These are phyloP conservation scores for Drosophila prostipennis DNA, from an alignment of 2,888 invertebrate species.

Conservation along the genomic window DNA sequence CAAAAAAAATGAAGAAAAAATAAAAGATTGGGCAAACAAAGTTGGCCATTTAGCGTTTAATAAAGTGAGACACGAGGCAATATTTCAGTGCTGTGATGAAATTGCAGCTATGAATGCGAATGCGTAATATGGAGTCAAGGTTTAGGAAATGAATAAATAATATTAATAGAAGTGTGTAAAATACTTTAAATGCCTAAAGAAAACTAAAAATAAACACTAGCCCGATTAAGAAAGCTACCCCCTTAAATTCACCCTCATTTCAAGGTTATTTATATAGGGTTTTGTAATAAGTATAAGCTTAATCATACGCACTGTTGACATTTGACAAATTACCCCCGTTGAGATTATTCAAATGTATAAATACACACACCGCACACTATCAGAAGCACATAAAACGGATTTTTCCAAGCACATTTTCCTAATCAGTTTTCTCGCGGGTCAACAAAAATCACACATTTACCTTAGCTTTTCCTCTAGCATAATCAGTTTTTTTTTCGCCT, in stretches of 20 bases:
- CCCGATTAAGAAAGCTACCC: too few relatives aligned
- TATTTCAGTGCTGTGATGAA: conserved; percentile 16
- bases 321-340: conserved; percentile 40
- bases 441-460: conserved; percentile 35
- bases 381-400: conserved; percentile 24
- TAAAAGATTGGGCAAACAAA: conserved; percentile 57
- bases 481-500: conserved; percentile 23
- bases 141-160: background rate
- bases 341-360: conserved; percentile 18
- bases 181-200: background rate
- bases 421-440: conserved; percentile 23
- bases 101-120: conserved; percentile 23
- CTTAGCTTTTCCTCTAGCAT: conserved; percentile 23
- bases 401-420: conserved; percentile 21
- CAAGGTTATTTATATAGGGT: conserved; percentile 13
- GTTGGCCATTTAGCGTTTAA: conserved; percentile 40
- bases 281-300: conserved; percentile 11
- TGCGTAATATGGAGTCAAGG: conserved; percentile 17
- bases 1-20: conserved; percentile 42
- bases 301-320: conserved; percentile 40
- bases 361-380: conserved; percentile 2
- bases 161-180: too few relatives aligned
- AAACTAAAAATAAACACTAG: background rate
- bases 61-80: conserved; percentile 25
- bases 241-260: background rate